Percentiles rank a stretch among this genome's conserved stretches.
These are phyloP conservation scores for Anas acuta DNA, from an alignment of 2,797 vertebrate genomes.

Conservation along the genomic window DNA sequence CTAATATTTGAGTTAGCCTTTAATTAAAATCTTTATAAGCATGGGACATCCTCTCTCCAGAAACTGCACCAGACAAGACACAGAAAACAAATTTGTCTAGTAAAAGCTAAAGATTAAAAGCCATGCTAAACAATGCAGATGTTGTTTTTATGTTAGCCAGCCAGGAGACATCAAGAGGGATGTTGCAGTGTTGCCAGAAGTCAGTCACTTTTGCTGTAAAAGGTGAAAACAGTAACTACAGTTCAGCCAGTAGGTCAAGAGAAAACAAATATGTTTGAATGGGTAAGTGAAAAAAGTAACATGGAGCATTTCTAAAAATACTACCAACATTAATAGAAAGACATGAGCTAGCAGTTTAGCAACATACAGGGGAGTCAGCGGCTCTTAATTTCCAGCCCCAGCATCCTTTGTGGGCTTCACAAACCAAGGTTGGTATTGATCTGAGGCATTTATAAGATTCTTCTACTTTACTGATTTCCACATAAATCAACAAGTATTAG, in stretches of 20 bases:
- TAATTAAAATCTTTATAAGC: constrained; percentile 18
- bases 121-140: not conserved
- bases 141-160: not conserved
- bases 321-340: not conserved
- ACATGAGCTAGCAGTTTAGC: constrained; percentile 21
- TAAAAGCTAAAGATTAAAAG: not conserved
- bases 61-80: not conserved
- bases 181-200: not conserved
- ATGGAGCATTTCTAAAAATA: constrained; percentile 37
- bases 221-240: not conserved
- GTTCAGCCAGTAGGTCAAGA: not conserved
- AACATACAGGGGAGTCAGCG: not conserved
- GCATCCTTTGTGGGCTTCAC: not conserved
- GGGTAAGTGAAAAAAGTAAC: not conserved
- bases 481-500: not conserved
- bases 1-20: not conserved
- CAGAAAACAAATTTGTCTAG: not conserved
- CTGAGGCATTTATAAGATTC: not conserved
- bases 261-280: not conserved
- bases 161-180: not conserved
- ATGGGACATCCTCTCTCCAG: not conserved
- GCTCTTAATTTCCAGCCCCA: not conserved
- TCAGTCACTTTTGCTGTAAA: not conserved
- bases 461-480: not conserved
- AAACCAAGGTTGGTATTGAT: not conserved